These are phyloP conservation scores for Tokudaia muenninki DNA, from an alignment of 2,797 vertebrate genomes.

Conservation along the genomic window DNA sequence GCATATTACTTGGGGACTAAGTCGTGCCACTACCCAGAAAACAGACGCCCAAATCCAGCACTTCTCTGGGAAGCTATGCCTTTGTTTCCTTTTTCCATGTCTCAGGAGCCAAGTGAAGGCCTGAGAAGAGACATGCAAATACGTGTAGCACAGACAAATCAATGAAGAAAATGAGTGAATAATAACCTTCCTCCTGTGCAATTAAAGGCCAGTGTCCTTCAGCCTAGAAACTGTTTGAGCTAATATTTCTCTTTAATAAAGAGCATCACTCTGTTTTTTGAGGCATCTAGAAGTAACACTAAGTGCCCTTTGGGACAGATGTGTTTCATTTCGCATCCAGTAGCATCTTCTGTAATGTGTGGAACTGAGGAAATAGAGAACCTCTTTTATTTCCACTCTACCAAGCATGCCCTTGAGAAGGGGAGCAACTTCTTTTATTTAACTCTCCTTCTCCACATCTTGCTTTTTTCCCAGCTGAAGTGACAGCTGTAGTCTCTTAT, in stretches of 20 bases:
- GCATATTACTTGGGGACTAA: slow-evolving; percentile 40
- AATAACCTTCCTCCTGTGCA: slow-evolving; percentile 7
- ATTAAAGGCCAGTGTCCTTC: slow-evolving; percentile 47
- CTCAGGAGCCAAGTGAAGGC: slow-evolving; percentile 28
- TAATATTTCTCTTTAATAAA: slow-evolving; percentile 23
- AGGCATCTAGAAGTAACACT: slow-evolving; percentile 1
- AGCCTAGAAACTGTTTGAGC: slow-evolving; percentile 15
- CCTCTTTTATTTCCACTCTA: slow-evolving; percentile 13
- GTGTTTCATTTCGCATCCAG: slow-evolving; percentile 56
- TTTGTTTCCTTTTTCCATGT: neutral
- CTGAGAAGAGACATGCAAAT: neutral
- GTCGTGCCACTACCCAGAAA: slow-evolving; percentile 37
- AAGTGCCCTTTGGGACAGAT: slow-evolving; percentile 31
- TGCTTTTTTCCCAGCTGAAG: slow-evolving; percentile 28
- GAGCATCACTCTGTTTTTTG: slow-evolving; percentile 16
- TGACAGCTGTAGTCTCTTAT: slow-evolving; percentile 33
- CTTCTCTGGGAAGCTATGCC: slow-evolving; percentile 19
- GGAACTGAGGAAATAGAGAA: slow-evolving; percentile 40
- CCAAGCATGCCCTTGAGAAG: slow-evolving; percentile 55
- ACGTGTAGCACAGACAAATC: slow-evolving; percentile 45
- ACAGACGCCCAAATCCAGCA: neutral
- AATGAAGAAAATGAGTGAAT: slow-evolving; percentile 38
- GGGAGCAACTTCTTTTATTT: slow-evolving; percentile 8
- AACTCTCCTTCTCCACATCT: slow-evolving; percentile 19
- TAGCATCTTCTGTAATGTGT: slow-evolving; percentile 16